These are phyloP conservation scores for Xiphorhynchus elegans DNA, from an alignment of 2,113 vertebrate species.

Conservation along the genomic window DNA sequence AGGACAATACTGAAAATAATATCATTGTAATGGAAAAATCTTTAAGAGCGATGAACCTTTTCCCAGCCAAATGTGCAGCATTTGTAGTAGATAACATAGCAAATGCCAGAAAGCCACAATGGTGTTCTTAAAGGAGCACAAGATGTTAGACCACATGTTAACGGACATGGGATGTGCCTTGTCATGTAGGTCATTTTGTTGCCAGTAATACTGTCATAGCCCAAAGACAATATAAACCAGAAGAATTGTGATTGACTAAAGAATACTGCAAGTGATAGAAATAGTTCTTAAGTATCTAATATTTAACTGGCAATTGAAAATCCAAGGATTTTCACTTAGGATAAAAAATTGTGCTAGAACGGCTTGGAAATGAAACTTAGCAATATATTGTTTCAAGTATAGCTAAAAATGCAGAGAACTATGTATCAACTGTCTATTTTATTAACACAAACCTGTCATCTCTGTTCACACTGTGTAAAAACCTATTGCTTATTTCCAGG, in stretches of 20 bases:
- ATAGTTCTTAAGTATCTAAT: background rate
- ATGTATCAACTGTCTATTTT: background rate
- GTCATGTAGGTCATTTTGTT: background rate
- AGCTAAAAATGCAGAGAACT: background rate
- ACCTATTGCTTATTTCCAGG: background rate
- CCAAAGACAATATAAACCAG: background rate
- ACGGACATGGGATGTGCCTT: background rate
- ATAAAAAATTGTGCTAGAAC: background rate
- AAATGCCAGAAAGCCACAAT: slow-evolving; percentile 7
- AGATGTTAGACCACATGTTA: slow-evolving; percentile 25
- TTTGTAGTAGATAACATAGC: background rate
- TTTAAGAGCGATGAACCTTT: background rate
- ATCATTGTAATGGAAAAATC: background rate
- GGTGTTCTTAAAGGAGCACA: slow-evolving; percentile 9
- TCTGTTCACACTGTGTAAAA: background rate
- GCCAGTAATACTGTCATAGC: background rate
- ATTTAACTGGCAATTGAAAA: background rate
- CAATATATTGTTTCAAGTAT: background rate
- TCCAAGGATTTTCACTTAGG: background rate
- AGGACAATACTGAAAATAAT: background rate
- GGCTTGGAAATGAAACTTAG: background rate
- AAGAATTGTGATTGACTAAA: background rate
- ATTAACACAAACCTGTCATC: background rate
- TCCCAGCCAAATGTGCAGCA: background rate
- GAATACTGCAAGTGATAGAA: background rate